Percentiles rank a stretch among this genome's conserved stretches.
Evolutionary conservation across 2,888 invertebrate genomes (phyloP).

Genomic region (Yponomeuta malinellus): DNA sequence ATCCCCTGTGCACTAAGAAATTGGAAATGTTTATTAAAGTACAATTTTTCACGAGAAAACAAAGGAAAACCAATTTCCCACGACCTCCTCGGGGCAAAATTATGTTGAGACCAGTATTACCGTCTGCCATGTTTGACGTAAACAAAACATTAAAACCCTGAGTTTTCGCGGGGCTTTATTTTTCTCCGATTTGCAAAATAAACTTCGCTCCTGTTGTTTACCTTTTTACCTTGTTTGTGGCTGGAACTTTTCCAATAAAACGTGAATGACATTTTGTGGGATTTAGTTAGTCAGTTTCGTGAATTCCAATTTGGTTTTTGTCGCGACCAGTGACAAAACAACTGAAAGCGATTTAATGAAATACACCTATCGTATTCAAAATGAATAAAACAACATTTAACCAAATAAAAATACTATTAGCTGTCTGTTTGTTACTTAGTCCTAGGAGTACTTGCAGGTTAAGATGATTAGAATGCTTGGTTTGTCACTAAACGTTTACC

Average conservation of each 20-base stretch:
- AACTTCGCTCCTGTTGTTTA: slow-evolving; percentile 1
- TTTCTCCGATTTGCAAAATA: slow-evolving; percentile 7
- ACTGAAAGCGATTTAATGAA: background rate
- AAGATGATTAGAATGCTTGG: too few species aligned
- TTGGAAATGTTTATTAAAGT: background rate
- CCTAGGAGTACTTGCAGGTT: too few species aligned
- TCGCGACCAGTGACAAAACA: background rate
- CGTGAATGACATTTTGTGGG: slow-evolving; percentile 6
- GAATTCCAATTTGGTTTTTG: background rate
- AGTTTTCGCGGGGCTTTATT: background rate
- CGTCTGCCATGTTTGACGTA: background rate
- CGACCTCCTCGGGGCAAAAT: background rate
- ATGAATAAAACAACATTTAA: background rate
- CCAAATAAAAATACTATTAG: too few species aligned
- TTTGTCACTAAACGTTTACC: too few species aligned
- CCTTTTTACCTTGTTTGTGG: slow-evolving; percentile 9
- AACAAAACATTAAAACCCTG: slow-evolving; percentile 6
- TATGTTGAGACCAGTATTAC: background rate
- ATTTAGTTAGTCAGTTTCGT: background rate
- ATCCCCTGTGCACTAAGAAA: background rate
- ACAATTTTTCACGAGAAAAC: background rate
- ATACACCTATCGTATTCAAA: background rate
- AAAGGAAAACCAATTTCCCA: background rate
- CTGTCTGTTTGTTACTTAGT: too few species aligned
- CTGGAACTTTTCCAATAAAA: slow-evolving; percentile 11